These are phyloP conservation scores for Atta texana DNA, from an alignment of 1,140 invertebrate genomes.

Conservation along the genomic window DNA sequence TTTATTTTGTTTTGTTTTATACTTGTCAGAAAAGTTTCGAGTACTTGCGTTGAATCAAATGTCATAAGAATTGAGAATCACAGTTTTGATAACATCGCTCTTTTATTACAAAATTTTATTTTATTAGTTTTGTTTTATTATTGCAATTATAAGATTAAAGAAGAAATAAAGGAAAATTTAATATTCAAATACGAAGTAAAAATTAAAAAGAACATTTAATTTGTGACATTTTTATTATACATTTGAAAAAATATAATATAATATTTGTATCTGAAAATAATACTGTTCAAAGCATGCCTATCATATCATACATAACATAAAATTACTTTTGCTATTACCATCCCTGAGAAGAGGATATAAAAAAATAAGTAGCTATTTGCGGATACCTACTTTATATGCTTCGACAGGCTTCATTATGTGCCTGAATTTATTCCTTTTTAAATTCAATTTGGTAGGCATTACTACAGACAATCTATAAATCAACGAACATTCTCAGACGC, in stretches of 20 bases:
- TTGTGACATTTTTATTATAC: not conserved
- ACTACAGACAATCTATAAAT: constrained; percentile 69
- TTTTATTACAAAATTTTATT: no score
- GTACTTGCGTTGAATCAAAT: no score
- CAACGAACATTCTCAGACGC: constrained; percentile 59
- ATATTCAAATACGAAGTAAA: not conserved
- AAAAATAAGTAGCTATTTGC: constrained; percentile 15
- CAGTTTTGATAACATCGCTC: no score
- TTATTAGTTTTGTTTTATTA: not conserved
- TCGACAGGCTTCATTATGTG: constrained; percentile 52
- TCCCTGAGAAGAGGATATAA: not conserved
- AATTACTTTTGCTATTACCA: not conserved
- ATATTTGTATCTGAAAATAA: constrained; percentile 18
- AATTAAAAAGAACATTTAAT: constrained; percentile 22
- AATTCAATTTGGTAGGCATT: constrained; percentile 63
- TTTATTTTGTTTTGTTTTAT: not conserved
- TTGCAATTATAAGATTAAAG: not conserved
- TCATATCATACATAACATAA: not conserved
- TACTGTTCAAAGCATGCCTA: not conserved
- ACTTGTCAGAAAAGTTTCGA: constrained; percentile 5
- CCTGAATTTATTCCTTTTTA: constrained; percentile 58
- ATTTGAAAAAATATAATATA: not conserved
- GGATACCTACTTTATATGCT: constrained; percentile 5
- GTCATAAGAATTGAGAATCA: no score
- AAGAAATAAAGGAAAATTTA: not conserved